Base-by-base conservation (phyloP, 2,113 vertebrate genomes). In the Varanus komodoensis region DNA sequence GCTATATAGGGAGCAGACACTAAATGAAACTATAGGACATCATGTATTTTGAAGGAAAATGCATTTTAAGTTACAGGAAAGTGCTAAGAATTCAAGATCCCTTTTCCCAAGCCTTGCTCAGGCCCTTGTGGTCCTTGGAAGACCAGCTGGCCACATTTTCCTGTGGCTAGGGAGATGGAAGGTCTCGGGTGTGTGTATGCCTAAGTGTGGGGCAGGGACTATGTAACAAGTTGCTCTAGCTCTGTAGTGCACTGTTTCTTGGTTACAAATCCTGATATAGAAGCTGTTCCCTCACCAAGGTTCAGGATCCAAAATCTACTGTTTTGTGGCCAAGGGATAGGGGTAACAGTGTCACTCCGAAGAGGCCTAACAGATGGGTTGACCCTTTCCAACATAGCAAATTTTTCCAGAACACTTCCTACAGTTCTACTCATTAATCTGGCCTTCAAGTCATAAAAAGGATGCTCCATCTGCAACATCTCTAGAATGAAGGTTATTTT, bases 281-380 rank as follows among this genome's bases (percentile, higher is more conserved):
- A 87, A 32, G 6, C 54, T 74, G 6, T n/a, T 75, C 14, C 6
- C 23, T 11, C 25, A 50, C 90, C 93, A 54, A 68, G 90, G 93
- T 94, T 89, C 0, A 0, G 29, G 38, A 38, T 6, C 34, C n/a
- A 32, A 86, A 86, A 21, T 48, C 3, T 82, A 52, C 84, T 91
- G 93, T 93, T 95, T 91, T 74, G 67, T 91, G 92, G 93, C 92
- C 93, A 87, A 29, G 74, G 48, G 86, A 90, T 89, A 90, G 86
- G 38, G 87, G 67, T 92, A 87, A 84, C 48, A 89, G 93, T 6
- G 68, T 80, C 94, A 94, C 64, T 87, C 79, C 82, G 15, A 81
- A 89, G 94, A 68, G 12, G 15, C 87, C 92, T 87, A 89, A 84
- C 91, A 86, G 77, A 38, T 34, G 50, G 89, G 90, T 94, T 93